Conservation (phyloP, 2,113 vertebrate species). For the Periophthalmus modestus region DNA sequence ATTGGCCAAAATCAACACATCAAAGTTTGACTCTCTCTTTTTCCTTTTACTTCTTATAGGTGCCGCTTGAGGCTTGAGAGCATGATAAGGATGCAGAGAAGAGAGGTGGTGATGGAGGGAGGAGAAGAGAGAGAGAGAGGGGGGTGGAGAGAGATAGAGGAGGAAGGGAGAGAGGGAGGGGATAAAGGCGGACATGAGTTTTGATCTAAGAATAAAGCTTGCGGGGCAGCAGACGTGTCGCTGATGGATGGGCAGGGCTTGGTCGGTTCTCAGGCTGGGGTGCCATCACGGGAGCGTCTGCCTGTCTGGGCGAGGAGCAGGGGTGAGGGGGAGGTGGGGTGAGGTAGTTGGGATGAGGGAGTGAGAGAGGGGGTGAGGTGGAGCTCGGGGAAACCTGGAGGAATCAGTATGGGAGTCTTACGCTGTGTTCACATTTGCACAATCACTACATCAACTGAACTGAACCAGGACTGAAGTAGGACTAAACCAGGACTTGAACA, state of each 20-base stretch:
- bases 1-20: no score
- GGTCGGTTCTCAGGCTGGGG: conserved; percentile 69
- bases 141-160: conserved; percentile 2
- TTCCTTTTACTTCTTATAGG: conserved; percentile 24
- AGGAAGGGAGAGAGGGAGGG: conserved; percentile 33
- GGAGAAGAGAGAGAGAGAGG: not conserved
- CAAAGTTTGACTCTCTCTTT: no score
- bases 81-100: conserved; percentile 32
- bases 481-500: no score
- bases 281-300: conserved; percentile 78
- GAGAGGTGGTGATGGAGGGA: conserved; percentile 30
- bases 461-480: no score
- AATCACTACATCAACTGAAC: no score
- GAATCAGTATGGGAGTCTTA: not conserved
- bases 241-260: conserved; percentile 74
- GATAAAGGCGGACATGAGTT: conserved; percentile 70
- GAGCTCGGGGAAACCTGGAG: conserved; percentile 4
- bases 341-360: not conserved
- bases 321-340: not conserved
- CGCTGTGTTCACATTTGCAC: no score
- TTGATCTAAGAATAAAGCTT: conserved; percentile 79
- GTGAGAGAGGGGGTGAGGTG: not conserved
- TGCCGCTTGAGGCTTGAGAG: conserved; percentile 20
- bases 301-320: conserved; percentile 65
- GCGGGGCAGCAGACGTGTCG: conserved; percentile 74